A percentile compares a stretch with the other conserved stretches of the same genome.
Conservation (phyloP, 2,113 vertebrate genomes). For the Stictonetta naevosa region DNA sequence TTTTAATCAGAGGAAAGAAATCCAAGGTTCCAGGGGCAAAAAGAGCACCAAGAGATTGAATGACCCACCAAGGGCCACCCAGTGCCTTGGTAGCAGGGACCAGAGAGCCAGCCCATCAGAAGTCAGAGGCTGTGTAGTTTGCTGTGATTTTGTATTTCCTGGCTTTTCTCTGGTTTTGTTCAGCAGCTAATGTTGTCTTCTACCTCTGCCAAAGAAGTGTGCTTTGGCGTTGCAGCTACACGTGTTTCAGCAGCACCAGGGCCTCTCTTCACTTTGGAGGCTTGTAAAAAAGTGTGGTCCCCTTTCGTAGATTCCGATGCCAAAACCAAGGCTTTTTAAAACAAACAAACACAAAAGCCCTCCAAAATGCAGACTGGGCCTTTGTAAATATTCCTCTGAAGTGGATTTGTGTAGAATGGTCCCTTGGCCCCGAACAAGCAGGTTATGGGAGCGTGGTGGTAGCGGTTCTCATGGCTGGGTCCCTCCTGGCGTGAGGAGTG, state of each 20-base stretch:
- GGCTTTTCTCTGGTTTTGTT: not conserved
- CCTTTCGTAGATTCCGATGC: slow-evolving; percentile 5
- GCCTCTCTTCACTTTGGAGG: not conserved
- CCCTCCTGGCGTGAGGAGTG: fast-evolving
- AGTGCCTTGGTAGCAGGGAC: not conserved
- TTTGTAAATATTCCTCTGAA: not conserved
- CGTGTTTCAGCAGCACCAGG: fast-evolving
- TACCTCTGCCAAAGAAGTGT: not conserved
- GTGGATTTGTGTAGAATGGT: not conserved
- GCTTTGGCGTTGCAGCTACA: not conserved
- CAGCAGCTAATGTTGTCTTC: not conserved
- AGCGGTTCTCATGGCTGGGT: not conserved
- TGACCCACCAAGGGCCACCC: not conserved
- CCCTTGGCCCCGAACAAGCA: fast-evolving
- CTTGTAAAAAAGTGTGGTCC: not conserved
- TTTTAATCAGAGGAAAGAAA: not conserved
- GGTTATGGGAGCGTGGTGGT: not conserved
- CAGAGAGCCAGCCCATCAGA: not conserved
- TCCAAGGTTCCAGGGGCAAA: not conserved
- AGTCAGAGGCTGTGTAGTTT: not conserved
- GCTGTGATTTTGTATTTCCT: not conserved
- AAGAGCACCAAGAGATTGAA: not conserved
- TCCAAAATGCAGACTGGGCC: not conserved
- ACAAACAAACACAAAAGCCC: not conserved
- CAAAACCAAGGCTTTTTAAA: slow-evolving; percentile 3